Percentiles rank a stretch among this genome's conserved stretches.
Evolutionary conservation across 2,113 vertebrate genomes (phyloP).

Genomic region (Pholis gunnellus): DNA sequence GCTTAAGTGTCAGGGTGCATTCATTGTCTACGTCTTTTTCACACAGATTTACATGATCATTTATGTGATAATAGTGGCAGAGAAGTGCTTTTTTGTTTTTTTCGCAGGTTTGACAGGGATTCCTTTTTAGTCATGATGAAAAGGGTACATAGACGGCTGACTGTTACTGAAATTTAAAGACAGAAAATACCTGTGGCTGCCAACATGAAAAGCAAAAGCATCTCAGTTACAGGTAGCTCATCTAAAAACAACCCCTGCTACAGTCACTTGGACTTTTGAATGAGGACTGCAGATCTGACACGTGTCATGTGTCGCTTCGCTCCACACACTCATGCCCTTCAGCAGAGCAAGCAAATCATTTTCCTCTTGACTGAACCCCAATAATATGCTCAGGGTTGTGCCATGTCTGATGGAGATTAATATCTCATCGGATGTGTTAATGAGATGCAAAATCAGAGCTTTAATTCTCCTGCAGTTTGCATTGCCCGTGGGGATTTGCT

Average conservation of each 20-base stretch:
- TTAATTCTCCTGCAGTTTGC: constrained; percentile 58
- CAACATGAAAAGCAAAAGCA: neutral
- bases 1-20: constrained; percentile 1
- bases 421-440: constrained; percentile 75
- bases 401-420: constrained; percentile 72
- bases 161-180: neutral
- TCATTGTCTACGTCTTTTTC: neutral
- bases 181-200: neutral
- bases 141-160: neutral
- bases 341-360: constrained; percentile 55
- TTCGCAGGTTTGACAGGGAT: neutral
- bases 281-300: constrained; percentile 34
- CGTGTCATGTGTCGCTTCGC: constrained; percentile 14
- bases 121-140: neutral
- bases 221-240: constrained; percentile 3
- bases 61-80: neutral
- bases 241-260: constrained; percentile 20
- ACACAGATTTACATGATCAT: neutral
- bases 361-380: constrained; percentile 70
- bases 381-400: constrained; percentile 58
- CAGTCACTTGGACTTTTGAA: neutral
- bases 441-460: constrained; percentile 73
- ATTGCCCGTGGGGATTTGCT: constrained; percentile 56
- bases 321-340: constrained; percentile 42
- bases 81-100: neutral